Base-by-base conservation (phyloP, 2,113 vertebrate genomes). In the Brienomyrus brachyistius region DNA sequence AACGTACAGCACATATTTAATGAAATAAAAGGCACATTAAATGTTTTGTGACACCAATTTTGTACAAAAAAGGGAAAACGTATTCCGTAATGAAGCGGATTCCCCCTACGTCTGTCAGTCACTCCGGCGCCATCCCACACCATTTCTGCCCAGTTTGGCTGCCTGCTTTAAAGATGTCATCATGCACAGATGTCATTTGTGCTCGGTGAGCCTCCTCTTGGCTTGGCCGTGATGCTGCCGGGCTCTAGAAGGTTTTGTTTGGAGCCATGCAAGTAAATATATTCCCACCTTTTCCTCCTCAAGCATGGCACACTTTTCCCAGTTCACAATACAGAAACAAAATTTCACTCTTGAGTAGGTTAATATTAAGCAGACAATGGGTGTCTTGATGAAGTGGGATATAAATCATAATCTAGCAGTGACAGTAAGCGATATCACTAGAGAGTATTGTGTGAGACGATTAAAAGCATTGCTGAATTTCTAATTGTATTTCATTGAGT, bases 31-130 rank as follows among this genome's bases (percentile, higher is more conserved):
- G n/a, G 35, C 31, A 52, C 21, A 74, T 89, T 80, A 84, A 85
- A 89, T 89, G 77, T 85, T 89, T 80, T 48, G 87, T 85, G 82
- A 52, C 90, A 89, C 62, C 50, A 59, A 40, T 74, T 82, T 80
- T 80, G 66, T 66, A 56, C 35, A 40, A 40, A 40, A 47, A 66
- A 43, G 56, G 17, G 87, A n/a, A 15, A 88, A 21, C 1, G 40
- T 23, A 35, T 27, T 45, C 21, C 10, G 19, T 88, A 66, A 88
- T 45, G 52, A 88, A 88, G 87, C 87, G 23, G 52, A 70, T 70
- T 27, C 43, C 43, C 82, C 43, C 23, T n/a, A 4, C 50, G 43
- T 10, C 4, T 11, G 21, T 47, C 82, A 9, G 1, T 50, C 21
- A 50, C 43, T 10, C 3, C 47, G 1, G 1, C 13, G 47, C 1